Conservation (phyloP, 2,888 invertebrate species). For the Ctenicera cuprea region DNA sequence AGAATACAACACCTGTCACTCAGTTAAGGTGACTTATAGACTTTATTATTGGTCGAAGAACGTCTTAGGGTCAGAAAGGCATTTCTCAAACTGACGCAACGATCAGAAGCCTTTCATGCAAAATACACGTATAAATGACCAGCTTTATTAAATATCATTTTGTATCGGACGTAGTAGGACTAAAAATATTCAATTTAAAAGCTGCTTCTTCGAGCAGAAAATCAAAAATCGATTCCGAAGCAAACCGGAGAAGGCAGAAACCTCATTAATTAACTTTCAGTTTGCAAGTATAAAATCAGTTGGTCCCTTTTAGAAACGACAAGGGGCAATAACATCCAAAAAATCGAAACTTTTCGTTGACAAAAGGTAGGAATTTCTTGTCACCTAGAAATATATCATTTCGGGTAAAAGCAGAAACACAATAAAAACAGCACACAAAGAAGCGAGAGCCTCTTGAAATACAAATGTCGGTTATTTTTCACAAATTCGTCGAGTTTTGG, state of each 20-base stretch:
- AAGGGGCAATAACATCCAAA: constrained; percentile 9
- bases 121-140: constrained; percentile 27
- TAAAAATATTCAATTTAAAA: constrained; percentile 7
- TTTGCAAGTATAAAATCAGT: neutral
- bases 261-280: neutral
- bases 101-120: constrained; percentile 48
- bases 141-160: constrained; percentile 30
- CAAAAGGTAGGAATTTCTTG: constrained; percentile 49
- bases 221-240: constrained; percentile 1
- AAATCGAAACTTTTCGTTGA: constrained; percentile 28
- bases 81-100: constrained; percentile 53
- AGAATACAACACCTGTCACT: constrained; percentile 58
- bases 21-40: constrained; percentile 58
- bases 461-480: constrained; percentile 65
- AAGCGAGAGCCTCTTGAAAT: constrained; percentile 48
- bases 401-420: constrained; percentile 35
- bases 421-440: constrained; percentile 50
- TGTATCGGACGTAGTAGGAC: neutral
- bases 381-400: constrained; percentile 51
- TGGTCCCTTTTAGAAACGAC: neutral
- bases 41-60: constrained; percentile 56
- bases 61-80: constrained; percentile 39
- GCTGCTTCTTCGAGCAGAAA: neutral
- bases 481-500: constrained; percentile 62
- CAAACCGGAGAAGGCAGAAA: neutral